Evolutionary conservation across 2,113 vertebrate species (phyloP).

Genomic region (Axis porcinus): DNA sequence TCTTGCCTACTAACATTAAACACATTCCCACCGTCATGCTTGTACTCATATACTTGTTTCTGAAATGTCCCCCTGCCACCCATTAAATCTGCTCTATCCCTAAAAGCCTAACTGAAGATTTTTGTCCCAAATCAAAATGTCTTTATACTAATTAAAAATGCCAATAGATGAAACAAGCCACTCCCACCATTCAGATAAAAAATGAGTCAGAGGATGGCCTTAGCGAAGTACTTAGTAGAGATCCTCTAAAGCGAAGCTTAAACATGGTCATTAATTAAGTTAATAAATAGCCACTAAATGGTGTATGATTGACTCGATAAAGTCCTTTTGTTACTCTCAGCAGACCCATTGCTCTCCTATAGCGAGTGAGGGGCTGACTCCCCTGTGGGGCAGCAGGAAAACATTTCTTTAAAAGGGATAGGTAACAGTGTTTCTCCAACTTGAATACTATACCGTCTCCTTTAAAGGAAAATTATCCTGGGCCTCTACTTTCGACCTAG

Average conservation of each 20-base stretch:
- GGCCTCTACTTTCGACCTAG: neutral
- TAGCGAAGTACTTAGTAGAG: neutral
- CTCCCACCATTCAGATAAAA: neutral
- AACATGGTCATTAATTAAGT: neutral
- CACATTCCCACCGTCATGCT: neutral
- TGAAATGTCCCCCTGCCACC: neutral
- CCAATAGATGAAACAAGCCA: neutral
- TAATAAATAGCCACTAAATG: neutral
- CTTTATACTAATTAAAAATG: neutral
- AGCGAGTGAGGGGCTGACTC: neutral
- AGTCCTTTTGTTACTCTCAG: neutral
- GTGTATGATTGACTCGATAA: neutral
- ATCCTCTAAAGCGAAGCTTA: neutral
- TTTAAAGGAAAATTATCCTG: neutral
- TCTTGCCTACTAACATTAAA: neutral
- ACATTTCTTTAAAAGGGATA: neutral
- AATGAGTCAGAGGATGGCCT: neutral
- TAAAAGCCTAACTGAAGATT: neutral
- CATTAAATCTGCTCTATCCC: neutral
- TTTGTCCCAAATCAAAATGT: neutral
- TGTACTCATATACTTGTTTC: neutral
- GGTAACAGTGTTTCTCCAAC: neutral
- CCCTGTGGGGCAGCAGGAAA: neutral
- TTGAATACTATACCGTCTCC: neutral
- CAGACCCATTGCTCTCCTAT: neutral